A percentile compares a stretch with the other conserved stretches of the same genome.
Evolutionary conservation across 2,113 vertebrate genomes (phyloP).

Genomic region (Balaeniceps rex): DNA sequence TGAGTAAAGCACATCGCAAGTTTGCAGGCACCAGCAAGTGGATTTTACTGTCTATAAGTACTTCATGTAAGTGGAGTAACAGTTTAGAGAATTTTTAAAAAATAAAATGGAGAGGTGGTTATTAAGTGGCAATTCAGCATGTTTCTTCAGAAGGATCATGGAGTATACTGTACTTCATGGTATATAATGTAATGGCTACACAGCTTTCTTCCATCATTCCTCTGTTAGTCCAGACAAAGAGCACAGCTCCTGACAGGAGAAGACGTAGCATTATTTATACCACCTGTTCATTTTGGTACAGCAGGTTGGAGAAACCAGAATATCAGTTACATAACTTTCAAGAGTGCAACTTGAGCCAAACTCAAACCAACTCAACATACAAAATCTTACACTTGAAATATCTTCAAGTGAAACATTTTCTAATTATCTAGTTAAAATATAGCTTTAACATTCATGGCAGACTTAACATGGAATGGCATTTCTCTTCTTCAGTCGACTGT

Average conservation of each 20-base stretch:
- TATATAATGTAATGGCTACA: neutral
- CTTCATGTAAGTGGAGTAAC: neutral
- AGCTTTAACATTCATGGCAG: neutral
- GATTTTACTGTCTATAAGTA: neutral
- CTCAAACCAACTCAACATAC: neutral
- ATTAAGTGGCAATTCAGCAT: neutral
- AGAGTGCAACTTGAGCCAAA: neutral
- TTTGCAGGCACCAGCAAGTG: neutral
- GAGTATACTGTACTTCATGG: neutral
- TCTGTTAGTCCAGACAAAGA: neutral
- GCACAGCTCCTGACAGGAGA: neutral
- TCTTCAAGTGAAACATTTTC: neutral
- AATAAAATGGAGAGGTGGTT: neutral
- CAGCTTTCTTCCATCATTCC: neutral
- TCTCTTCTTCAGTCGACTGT: neutral
- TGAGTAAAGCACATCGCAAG: neutral
- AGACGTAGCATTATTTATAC: neutral
- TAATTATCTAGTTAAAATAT: neutral
- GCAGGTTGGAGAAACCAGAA: neutral
- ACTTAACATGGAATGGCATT: neutral
- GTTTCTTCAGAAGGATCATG: neutral
- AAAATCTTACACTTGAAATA: neutral
- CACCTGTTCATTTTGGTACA: neutral
- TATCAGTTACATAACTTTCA: neutral
- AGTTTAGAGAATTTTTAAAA: neutral